Percentiles rank a stretch among this genome's conserved stretches.
These are phyloP conservation scores for Seira musarum DNA, from an alignment of 2,888 invertebrate genomes.

Conservation along the genomic window DNA sequence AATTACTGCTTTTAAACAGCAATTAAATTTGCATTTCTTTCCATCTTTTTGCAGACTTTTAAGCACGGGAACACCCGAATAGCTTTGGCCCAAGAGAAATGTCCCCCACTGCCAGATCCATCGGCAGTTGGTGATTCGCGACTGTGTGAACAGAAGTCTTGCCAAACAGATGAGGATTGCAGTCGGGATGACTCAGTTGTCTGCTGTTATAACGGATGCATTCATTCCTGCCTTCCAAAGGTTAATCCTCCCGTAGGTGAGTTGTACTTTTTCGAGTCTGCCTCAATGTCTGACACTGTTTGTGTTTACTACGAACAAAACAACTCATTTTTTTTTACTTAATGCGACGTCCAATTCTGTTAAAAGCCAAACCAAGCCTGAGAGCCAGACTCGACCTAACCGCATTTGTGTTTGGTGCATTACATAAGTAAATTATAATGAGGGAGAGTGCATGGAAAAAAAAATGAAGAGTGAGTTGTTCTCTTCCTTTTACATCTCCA, in stretches of 20 bases:
- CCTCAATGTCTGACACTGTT: slow-evolving; percentile 47
- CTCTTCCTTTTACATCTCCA: too few species aligned
- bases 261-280: slow-evolving; percentile 30
- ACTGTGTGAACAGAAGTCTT: slow-evolving; percentile 61
- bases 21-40: slow-evolving; percentile 32
- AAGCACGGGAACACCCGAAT: slow-evolving; percentile 49
- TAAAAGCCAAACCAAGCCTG: too few species aligned
- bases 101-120: slow-evolving; percentile 65
- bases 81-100: slow-evolving; percentile 59
- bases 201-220: slow-evolving; percentile 71
- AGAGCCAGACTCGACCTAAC: too few species aligned
- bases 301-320: slow-evolving; percentile 23
- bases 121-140: slow-evolving; percentile 51
- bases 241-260: slow-evolving; percentile 70
- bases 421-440: too few species aligned
- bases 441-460: too few species aligned
- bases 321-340: too few species aligned
- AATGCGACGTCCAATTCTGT: too few species aligned
- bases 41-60: slow-evolving; percentile 27
- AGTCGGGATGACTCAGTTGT: slow-evolving; percentile 60
- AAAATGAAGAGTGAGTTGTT: too few species aligned
- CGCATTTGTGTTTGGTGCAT: too few species aligned
- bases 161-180: slow-evolving; percentile 63
- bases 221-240: slow-evolving; percentile 69
- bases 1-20: slow-evolving; percentile 52